Evolutionary conservation across 2,888 invertebrate genomes (phyloP).

Genomic region (Rhyacophila evoluta): DNA sequence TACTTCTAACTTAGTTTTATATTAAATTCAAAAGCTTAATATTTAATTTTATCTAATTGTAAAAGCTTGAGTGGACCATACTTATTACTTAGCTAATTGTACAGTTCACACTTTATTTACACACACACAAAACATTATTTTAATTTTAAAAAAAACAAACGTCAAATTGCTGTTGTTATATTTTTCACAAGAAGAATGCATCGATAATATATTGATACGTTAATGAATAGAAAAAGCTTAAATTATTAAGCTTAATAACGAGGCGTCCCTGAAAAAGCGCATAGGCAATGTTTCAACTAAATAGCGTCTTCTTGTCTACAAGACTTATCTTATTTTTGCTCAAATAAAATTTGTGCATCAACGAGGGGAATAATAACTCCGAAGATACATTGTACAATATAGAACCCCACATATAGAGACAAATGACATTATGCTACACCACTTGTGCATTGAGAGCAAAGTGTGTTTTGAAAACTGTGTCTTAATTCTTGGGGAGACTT

Average conservation of each 20-base stretch:
- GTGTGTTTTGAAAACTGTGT: background rate
- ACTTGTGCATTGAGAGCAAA: background rate
- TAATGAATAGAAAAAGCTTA: too few relatives aligned
- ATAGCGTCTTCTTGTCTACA: slow-evolving; percentile 45
- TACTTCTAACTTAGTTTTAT: too few relatives aligned
- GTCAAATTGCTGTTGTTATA: too few relatives aligned
- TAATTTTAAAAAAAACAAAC: too few relatives aligned
- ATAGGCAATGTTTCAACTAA: slow-evolving; percentile 49
- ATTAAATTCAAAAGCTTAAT: too few relatives aligned
- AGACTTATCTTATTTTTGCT: slow-evolving; percentile 25
- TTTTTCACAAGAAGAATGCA: too few relatives aligned
- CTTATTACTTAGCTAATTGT: too few relatives aligned
- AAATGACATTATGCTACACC: background rate
- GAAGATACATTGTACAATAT: background rate
- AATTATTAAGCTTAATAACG: background rate
- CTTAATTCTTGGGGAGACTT: background rate
- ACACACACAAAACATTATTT: too few relatives aligned
- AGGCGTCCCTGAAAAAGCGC: background rate
- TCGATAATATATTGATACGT: too few relatives aligned
- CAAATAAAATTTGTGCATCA: slow-evolving; percentile 2
- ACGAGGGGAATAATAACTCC: background rate
- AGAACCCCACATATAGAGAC: background rate
- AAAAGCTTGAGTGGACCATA: too few relatives aligned
- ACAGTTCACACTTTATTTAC: too few relatives aligned
- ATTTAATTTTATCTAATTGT: too few relatives aligned